phyloP scores from a whole-genome alignment of 2,113 vertebrate species.

The Zapornia atra region DNA sequence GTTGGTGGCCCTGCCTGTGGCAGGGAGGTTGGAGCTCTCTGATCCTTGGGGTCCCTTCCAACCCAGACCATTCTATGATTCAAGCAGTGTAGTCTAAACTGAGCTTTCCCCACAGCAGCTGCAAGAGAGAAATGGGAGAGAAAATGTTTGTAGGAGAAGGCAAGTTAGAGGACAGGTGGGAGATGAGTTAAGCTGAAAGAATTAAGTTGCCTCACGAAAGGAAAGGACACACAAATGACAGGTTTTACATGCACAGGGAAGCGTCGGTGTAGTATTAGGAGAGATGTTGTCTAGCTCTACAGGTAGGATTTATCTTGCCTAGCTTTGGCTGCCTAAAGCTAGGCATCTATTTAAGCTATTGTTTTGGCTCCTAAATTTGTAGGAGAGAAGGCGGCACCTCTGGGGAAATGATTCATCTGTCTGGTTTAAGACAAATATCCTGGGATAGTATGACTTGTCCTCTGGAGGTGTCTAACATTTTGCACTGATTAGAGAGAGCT shows the following conservation, averaged over 20 bases:
- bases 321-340: neutral
- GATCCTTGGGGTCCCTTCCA: too few relatives aligned
- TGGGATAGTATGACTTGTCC: neutral
- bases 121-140: neutral
- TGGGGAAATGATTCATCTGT: constrained; percentile 1
- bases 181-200: neutral
- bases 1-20: too few relatives aligned
- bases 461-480: neutral
- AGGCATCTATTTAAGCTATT: neutral
- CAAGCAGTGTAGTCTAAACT: neutral
- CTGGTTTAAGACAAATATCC: neutral
- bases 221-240: neutral
- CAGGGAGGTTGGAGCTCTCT: too few relatives aligned
- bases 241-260: neutral
- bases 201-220: neutral
- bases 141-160: neutral
- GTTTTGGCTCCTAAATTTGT: neutral
- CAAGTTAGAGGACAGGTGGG: neutral
- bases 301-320: neutral
- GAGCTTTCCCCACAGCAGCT: neutral
- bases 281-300: neutral
- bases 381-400: neutral
- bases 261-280: neutral
- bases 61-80: too few relatives aligned
- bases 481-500: neutral